Percentiles rank a stretch among this genome's conserved stretches.
phyloP scores from a whole-genome alignment of 2,113 vertebrate genomes.

The Tychaedon coryphoeus region DNA sequence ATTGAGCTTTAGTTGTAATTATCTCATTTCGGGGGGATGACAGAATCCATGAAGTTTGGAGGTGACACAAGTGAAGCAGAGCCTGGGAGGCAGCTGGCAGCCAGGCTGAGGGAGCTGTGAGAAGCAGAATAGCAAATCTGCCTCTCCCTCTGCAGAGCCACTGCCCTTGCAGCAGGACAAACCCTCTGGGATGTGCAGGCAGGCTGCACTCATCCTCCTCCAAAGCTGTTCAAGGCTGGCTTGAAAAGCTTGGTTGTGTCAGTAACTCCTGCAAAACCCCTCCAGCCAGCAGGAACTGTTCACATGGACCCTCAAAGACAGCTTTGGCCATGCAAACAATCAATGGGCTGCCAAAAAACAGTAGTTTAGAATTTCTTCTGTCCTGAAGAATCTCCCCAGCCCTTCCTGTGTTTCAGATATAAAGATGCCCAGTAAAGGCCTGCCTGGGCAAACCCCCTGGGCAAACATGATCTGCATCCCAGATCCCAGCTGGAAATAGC shows the following conservation, averaged over 20 bases:
- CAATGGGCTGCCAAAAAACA: rapidly evolving
- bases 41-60: not conserved
- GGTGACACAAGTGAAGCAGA: not conserved
- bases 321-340: not conserved
- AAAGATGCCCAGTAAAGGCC: not conserved
- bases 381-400: not conserved
- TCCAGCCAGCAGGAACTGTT: not conserved
- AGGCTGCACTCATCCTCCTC: not conserved
- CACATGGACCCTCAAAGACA: rapidly evolving
- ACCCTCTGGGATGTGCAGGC: not conserved
- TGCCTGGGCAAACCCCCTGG: not conserved
- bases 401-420: not conserved
- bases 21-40: not conserved
- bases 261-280: not conserved
- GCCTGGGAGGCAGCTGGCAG: not conserved
- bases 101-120: not conserved
- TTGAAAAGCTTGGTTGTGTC: rapidly evolving
- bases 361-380: not conserved
- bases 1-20: not conserved
- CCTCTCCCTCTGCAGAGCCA: not conserved
- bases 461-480: not conserved
- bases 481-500: rapidly evolving
- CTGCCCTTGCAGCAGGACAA: not conserved
- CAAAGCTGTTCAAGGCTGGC: not conserved
- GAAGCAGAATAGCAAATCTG: not conserved